A percentile compares a stretch with the other conserved stretches of the same genome.
Evolutionary conservation across 1,140 invertebrate genomes (phyloP).

Genomic region (Drosophila novamexicana): DNA sequence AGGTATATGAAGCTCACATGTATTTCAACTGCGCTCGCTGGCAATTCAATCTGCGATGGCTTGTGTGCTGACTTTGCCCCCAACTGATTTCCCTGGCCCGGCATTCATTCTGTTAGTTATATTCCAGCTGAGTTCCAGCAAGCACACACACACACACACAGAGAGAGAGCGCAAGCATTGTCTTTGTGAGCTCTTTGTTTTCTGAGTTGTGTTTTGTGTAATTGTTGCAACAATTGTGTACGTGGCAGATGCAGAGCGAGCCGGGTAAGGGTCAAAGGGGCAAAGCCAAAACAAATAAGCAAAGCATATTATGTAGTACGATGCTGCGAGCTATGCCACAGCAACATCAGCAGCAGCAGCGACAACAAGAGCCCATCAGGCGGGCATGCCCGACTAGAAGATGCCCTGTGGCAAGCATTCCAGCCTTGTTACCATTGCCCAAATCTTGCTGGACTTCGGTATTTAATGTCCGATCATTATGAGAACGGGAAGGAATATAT

Average conservation of each 20-base stretch:
- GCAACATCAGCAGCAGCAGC: conserved; percentile 4
- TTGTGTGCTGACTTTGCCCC: background rate
- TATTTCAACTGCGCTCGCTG: background rate
- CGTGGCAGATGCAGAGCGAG: conserved; percentile 6
- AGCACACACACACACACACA: background rate
- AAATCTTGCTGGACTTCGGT: too few relatives aligned
- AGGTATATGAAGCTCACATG: background rate
- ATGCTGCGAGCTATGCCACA: conserved; percentile 35
- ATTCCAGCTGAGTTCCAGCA: background rate
- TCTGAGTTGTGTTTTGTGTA: conserved; percentile 67
- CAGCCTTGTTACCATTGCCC: too few relatives aligned
- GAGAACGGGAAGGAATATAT: too few relatives aligned
- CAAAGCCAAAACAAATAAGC: conserved; percentile 52
- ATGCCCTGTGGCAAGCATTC: too few relatives aligned
- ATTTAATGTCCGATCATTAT: too few relatives aligned
- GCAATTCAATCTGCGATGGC: conserved; percentile 11
- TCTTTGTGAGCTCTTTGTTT: conserved; percentile 55
- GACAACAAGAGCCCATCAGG: background rate
- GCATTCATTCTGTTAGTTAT: conserved; percentile 15
- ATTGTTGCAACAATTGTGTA: conserved; percentile 74
- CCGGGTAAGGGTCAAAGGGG: conserved; percentile 25
- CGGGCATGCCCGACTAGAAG: too few relatives aligned
- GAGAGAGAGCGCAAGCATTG: conserved; percentile 23
- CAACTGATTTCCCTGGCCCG: background rate
- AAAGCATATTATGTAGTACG: conserved; percentile 54